Percentiles rank a stretch among this genome's conserved stretches.
phyloP scores from a whole-genome alignment of 2,888 invertebrate genomes.

The Nasonia oneida region DNA sequence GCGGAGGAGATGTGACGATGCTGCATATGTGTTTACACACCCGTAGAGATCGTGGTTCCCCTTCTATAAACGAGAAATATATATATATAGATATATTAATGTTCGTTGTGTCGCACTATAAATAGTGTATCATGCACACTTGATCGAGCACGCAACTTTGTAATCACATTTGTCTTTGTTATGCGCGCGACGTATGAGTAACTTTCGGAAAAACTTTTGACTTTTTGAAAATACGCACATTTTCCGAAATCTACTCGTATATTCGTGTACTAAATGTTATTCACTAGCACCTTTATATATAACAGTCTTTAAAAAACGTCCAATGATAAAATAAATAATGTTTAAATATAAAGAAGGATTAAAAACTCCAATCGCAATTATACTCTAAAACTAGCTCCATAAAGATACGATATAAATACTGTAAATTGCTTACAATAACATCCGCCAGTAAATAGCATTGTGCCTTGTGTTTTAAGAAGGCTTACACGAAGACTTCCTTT shows the following conservation, averaged over 20 bases:
- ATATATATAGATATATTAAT: conserved; percentile 12
- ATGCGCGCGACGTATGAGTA: conserved; percentile 14
- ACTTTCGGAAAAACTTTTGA: not conserved
- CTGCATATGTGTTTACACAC: not conserved
- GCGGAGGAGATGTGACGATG: not conserved
- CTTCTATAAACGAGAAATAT: not conserved
- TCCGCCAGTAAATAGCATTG: not conserved
- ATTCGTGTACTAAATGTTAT: not conserved
- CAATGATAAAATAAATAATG: not conserved
- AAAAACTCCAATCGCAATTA: not conserved
- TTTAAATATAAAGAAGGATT: not conserved
- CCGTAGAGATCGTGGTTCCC: not conserved
- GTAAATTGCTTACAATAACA: not conserved
- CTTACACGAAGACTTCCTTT: not conserved
- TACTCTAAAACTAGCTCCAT: not conserved
- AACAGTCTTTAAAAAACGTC: not conserved
- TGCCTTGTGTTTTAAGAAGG: not conserved
- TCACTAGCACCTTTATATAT: not conserved
- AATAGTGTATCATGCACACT: conserved; percentile 6
- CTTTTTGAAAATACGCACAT: not conserved
- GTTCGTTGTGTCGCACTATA: conserved; percentile 16
- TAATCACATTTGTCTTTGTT: conserved; percentile 17
- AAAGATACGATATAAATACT: not conserved
- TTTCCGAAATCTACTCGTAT: not conserved
- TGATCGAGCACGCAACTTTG: conserved; percentile 50